Percentiles rank a stretch among this genome's conserved stretches.
Evolutionary conservation across 2,797 vertebrate species (phyloP).

Genomic region (Sciurus carolinensis): DNA sequence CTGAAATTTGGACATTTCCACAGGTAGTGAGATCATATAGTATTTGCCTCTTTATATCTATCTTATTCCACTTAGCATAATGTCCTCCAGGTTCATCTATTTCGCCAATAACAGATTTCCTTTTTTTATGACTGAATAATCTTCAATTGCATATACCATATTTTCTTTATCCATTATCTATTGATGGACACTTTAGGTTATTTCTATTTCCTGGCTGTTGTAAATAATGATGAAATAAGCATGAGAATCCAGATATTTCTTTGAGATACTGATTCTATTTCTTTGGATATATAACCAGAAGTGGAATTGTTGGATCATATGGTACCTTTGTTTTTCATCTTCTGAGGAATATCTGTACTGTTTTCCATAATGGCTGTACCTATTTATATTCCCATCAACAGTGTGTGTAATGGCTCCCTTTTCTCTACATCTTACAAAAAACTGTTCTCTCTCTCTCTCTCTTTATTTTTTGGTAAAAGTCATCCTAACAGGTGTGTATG

Average conservation of each 20-base stretch:
- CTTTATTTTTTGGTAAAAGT: not conserved
- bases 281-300: not conserved
- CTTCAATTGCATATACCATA: not conserved
- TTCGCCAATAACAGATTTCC: not conserved
- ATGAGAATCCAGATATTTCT: not conserved
- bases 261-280: constrained; percentile 20
- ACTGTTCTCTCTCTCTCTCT: not conserved
- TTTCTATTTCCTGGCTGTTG: not conserved
- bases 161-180: not conserved
- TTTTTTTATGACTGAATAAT: constrained; percentile 1
- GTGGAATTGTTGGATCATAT: not conserved
- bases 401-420: not conserved
- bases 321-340: not conserved
- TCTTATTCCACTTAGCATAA: not conserved
- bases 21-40: not conserved
- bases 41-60: not conserved
- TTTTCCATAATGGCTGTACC: not conserved
- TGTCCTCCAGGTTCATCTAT: not conserved
- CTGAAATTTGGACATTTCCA: not conserved
- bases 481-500: not conserved
- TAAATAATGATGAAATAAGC: not conserved
- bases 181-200: not conserved
- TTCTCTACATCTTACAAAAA: not conserved
- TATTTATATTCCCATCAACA: not conserved
- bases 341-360: not conserved